Percentiles rank a stretch among this genome's conserved stretches.
Evolutionary conservation across 2,113 vertebrate species (phyloP).

Genomic region (Isichthys henryi): DNA sequence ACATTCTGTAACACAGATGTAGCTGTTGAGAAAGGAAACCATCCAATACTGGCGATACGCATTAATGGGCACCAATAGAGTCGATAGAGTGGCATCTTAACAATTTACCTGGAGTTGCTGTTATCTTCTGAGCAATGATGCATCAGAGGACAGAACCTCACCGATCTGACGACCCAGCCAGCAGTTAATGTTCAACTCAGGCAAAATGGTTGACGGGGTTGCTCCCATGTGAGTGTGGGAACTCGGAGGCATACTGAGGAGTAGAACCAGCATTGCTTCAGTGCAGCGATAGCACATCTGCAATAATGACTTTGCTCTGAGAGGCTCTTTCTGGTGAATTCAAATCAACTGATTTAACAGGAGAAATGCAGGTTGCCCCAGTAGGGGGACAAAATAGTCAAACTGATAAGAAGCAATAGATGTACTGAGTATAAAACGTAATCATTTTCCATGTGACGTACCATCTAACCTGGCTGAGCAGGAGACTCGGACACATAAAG

Average conservation of each 20-base stretch:
- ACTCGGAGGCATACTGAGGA: background rate
- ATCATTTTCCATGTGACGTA: background rate
- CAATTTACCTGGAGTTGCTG: background rate
- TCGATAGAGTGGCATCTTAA: background rate
- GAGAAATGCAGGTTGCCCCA: background rate
- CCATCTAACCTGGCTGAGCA: background rate
- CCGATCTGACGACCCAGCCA: background rate
- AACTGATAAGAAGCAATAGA: background rate
- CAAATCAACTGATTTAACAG: background rate
- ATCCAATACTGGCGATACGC: background rate
- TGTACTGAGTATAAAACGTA: background rate
- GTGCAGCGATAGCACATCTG: background rate
- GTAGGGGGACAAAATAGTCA: background rate
- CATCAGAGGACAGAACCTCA: background rate
- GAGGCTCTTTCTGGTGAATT: background rate
- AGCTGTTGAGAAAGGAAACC: background rate
- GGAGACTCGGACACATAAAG: background rate
- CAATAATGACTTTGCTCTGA: background rate
- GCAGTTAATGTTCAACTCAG: background rate
- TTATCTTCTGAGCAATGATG: background rate
- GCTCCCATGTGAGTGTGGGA: background rate
- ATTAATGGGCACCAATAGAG: background rate
- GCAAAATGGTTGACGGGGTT: background rate
- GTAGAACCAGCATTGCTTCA: background rate
- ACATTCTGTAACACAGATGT: background rate